Conservation (phyloP, 2,888 invertebrate genomes). For the Mesorhabditis spiculigera region DNA sequence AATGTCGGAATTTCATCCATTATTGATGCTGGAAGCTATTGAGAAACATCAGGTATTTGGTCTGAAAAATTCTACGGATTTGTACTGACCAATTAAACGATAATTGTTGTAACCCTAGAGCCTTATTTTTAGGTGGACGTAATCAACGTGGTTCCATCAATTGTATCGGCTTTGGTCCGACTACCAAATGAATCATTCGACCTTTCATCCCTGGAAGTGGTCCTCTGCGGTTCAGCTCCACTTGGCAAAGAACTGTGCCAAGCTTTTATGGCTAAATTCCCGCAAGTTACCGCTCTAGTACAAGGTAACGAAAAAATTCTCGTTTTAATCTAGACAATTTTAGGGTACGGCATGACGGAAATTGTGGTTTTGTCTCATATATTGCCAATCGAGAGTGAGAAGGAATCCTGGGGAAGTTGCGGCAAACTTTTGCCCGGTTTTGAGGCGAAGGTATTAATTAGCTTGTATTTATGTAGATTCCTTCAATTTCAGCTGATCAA, state of each 20-base stretch:
- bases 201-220: conserved; percentile 20
- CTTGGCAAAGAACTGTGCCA: conserved; percentile 32
- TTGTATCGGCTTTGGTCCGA: conserved; percentile 21
- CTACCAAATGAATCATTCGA: not conserved
- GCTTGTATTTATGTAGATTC: not conserved
- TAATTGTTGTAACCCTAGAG: not conserved
- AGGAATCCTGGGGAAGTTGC: conserved; percentile 32
- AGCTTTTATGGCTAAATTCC: conserved; percentile 34
- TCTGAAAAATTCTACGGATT: no score
- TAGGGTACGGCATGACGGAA: conserved; percentile 52
- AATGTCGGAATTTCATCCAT: conserved; percentile 42
- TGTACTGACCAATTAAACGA: no score
- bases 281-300: conserved; percentile 40
- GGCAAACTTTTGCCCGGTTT: conserved; percentile 42
- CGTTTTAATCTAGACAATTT: conserved; percentile 4
- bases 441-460: conserved; percentile 24
- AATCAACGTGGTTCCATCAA: conserved; percentile 48
- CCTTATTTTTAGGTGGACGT: conserved; percentile 33
- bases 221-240: conserved; percentile 46
- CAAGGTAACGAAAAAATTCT: conserved; percentile 39
- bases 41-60: conserved; percentile 40
- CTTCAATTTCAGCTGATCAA: conserved; percentile 13
- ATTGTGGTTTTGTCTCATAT: conserved; percentile 42
- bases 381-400: conserved; percentile 24
- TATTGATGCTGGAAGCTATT: conserved; percentile 38